These are phyloP conservation scores for Tylochromis polylepis DNA, from an alignment of 2,113 vertebrate genomes.

Conservation along the genomic window DNA sequence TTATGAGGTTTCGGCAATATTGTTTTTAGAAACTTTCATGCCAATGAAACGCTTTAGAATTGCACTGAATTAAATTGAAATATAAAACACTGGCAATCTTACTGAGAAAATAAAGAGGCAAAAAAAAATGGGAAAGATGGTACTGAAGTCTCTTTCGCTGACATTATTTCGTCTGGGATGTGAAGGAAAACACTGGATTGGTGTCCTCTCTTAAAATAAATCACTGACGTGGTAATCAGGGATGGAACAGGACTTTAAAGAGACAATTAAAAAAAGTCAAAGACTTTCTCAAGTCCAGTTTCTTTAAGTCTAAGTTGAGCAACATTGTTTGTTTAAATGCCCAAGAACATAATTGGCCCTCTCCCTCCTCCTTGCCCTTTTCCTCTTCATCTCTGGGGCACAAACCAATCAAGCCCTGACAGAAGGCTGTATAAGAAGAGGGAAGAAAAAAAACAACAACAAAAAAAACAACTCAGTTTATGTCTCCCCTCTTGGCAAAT, in stretches of 20 bases:
- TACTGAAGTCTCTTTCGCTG: background rate
- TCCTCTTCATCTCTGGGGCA: slow-evolving; percentile 7
- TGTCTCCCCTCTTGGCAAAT: slow-evolving; percentile 5
- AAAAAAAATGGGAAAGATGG: background rate
- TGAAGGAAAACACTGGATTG: background rate
- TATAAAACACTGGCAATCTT: background rate
- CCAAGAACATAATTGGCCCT: background rate
- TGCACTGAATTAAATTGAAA: background rate
- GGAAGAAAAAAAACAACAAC: background rate
- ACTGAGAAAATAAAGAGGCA: background rate
- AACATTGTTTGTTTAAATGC: slow-evolving; percentile 23
- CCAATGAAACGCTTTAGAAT: background rate
- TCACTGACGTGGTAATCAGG: background rate
- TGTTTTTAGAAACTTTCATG: background rate
- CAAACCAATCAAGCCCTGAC: slow-evolving; percentile 32
- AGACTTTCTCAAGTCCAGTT: background rate
- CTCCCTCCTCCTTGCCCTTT: background rate
- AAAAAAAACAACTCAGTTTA: background rate
- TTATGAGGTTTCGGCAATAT: background rate
- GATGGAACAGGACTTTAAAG: background rate
- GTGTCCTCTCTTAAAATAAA: background rate
- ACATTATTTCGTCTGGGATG: background rate
- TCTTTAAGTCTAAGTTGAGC: slow-evolving; percentile 2
- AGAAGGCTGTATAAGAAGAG: slow-evolving; percentile 21
- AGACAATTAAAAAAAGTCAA: background rate